Percentiles rank a stretch among this genome's conserved stretches.
Conservation (phyloP, 35 echinoderm and acorn worm species). For the Amphiura filiformis region DNA sequence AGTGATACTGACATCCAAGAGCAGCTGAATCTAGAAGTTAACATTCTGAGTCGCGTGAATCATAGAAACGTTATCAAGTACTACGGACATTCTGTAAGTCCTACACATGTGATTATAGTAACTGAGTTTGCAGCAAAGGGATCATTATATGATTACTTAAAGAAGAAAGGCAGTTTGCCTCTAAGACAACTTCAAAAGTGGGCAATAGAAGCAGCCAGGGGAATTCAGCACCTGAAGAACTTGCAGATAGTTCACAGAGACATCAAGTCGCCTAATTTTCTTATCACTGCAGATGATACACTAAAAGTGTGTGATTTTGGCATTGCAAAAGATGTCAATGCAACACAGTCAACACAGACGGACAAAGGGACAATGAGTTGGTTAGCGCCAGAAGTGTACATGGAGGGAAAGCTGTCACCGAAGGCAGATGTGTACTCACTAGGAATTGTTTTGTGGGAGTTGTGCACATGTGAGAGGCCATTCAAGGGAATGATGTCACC, state of each 20-base stretch:
- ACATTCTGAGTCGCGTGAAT: not conserved
- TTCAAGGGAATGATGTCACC: not conserved
- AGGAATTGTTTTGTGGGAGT: not conserved
- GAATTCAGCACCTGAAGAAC: not conserved
- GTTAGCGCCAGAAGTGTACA: not conserved
- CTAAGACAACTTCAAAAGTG: not conserved
- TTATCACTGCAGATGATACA: not conserved
- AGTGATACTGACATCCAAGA: not conserved
- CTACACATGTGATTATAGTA: not conserved
- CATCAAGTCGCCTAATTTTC: not conserved
- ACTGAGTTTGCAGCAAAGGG: not conserved
- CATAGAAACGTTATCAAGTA: slow-evolving; percentile 1
- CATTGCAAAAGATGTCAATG: not conserved
- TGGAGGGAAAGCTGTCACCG: not conserved
- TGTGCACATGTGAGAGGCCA: not conserved
- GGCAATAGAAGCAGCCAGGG: not conserved
- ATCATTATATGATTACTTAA: not conserved
- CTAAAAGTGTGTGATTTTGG: slow-evolving; percentile 1
- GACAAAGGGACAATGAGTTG: not conserved
- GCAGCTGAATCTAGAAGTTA: not conserved
- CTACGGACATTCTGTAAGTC: not conserved
- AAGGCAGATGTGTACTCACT: not conserved
- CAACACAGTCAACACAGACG: not conserved
- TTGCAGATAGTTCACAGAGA: not conserved
- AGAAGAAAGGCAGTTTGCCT: not conserved